phyloP scores from a whole-genome alignment of 2,888 invertebrate species.

The Shargacucullia verbasci region DNA sequence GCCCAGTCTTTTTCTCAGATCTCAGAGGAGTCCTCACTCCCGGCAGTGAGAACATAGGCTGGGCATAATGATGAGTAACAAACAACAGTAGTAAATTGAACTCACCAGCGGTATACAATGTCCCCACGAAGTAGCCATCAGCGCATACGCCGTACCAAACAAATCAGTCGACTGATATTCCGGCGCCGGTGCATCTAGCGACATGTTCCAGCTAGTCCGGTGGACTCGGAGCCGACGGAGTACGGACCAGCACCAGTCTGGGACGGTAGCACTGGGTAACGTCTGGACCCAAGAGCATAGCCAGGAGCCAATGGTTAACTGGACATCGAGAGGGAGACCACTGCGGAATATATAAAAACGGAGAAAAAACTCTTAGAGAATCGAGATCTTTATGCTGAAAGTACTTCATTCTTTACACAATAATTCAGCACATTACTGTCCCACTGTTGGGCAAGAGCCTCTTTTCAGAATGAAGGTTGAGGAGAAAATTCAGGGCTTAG shows the following conservation, averaged over 20 bases:
- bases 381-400: no score
- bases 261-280: constrained; percentile 21
- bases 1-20: no score
- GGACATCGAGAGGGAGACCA: constrained; percentile 74
- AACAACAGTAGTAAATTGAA: constrained; percentile 3
- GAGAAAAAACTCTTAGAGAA: no score
- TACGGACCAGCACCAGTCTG: constrained; percentile 76
- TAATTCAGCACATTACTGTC: no score
- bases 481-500: no score
- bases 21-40: no score
- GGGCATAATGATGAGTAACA: no score
- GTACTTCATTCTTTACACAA: no score
- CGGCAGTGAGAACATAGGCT: no score
- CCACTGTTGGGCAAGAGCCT: no score
- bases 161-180: constrained; percentile 53
- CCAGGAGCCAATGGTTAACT: constrained; percentile 72
- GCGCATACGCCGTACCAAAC: constrained; percentile 66
- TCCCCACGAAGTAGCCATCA: constrained; percentile 79
- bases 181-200: constrained; percentile 66
- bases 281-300: constrained; percentile 56
- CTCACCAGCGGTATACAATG: constrained; percentile 82
- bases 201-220: constrained; percentile 69
- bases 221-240: constrained; percentile 73
- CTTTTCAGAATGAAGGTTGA: no score
- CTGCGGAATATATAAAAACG: constrained; percentile 56